Evolutionary conservation across 2,797 vertebrate species (phyloP).

Genomic region (Neosilurus mollespiculum): DNA sequence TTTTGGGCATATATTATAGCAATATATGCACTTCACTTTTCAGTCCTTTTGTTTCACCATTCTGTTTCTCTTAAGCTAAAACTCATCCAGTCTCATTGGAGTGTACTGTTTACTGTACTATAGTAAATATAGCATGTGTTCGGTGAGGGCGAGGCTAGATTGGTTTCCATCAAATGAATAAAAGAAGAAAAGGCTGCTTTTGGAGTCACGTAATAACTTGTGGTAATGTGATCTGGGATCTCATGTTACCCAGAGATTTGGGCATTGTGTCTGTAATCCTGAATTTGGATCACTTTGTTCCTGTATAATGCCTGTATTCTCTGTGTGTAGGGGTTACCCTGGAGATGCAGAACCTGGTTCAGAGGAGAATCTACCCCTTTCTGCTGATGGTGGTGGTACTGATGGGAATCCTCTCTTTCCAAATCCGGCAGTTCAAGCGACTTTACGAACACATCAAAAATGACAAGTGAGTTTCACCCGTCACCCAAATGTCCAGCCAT

Average conservation of each 20-base stretch:
- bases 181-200: neutral
- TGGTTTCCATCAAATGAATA: neutral
- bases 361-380: conserved; percentile 96
- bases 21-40: neutral
- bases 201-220: no score
- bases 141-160: neutral
- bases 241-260: neutral
- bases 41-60: neutral
- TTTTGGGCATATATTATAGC: neutral
- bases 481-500: neutral
- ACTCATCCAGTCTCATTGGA: neutral
- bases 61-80: no score
- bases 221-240: neutral
- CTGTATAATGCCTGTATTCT: neutral
- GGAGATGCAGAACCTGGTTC: conserved; percentile 97
- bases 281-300: neutral
- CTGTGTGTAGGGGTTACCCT: conserved; percentile 82
- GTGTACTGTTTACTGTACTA: neutral
- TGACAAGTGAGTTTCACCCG: conserved; percentile 85
- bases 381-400: conserved; percentile 95
- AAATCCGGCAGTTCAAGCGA: conserved; percentile 97
- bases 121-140: no score
- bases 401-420: conserved; percentile 95
- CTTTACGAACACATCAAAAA: conserved; percentile 99
- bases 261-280: neutral